These are phyloP conservation scores for Chloroceryle amazona DNA, from an alignment of 2,797 vertebrate genomes.

Conservation along the genomic window DNA sequence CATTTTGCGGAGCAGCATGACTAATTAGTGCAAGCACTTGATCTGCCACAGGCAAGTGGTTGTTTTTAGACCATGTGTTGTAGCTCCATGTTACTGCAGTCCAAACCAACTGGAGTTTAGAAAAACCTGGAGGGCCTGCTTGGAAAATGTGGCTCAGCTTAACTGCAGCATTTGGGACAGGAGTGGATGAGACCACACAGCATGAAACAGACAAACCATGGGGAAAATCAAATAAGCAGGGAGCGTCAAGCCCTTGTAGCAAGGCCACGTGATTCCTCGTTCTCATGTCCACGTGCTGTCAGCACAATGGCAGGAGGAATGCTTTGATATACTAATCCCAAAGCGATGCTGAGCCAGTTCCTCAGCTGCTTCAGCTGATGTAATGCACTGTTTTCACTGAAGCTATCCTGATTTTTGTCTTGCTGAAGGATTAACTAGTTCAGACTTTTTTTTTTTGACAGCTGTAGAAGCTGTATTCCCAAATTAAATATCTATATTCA, in stretches of 20 bases:
- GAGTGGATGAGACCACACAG: conserved; percentile 11
- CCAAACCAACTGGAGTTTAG: conserved; percentile 17
- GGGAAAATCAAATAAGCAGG: background rate
- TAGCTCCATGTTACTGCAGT: background rate
- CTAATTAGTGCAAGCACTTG: conserved; percentile 18
- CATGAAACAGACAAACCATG: background rate
- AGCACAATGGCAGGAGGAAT: background rate
- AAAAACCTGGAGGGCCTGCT: background rate
- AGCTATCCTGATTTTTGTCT: background rate
- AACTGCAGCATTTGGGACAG: background rate
- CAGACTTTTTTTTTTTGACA: background rate
- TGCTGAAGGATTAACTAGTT: background rate
- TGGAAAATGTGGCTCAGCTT: conserved; percentile 58
- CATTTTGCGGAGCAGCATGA: background rate
- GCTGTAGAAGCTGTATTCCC: background rate
- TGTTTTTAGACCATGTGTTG: conserved; percentile 30
- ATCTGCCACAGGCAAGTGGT: conserved; percentile 2
- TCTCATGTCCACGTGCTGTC: fast-evolving
- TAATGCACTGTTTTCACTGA: background rate
- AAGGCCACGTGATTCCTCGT: background rate
- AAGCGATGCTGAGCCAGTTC: background rate
- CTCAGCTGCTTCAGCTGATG: conserved; percentile 34
- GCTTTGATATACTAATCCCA: conserved; percentile 21
- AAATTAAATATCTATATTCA: background rate
- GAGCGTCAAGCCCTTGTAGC: background rate